Evolutionary conservation across 30 jellyfish, hydroid and myxozoan genomes (phyloP).

Genomic region (Cassiopea andromeda): DNA sequence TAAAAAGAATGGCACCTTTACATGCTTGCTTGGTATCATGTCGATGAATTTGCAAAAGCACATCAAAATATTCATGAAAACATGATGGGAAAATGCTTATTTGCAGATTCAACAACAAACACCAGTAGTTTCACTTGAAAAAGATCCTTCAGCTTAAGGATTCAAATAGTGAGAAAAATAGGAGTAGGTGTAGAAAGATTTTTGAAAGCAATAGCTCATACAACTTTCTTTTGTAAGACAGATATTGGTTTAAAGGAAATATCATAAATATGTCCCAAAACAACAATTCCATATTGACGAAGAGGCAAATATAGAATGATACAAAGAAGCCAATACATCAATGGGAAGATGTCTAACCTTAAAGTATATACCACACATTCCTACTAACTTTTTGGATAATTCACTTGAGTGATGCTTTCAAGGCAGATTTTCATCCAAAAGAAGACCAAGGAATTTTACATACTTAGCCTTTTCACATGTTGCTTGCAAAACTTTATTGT

Average conservation of each 20-base stretch:
- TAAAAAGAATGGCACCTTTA: slow-evolving; percentile 5
- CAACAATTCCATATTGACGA: slow-evolving; percentile 14
- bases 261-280: slow-evolving; percentile 39
- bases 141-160: slow-evolving; percentile 43
- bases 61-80: slow-evolving; percentile 1
- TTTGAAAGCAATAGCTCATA: slow-evolving; percentile 45
- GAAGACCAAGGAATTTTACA: slow-evolving; percentile 64
- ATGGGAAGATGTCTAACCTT: slow-evolving; percentile 48
- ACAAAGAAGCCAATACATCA: slow-evolving; percentile 8
- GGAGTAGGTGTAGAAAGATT: slow-evolving; percentile 30
- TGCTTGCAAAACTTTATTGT: slow-evolving; percentile 42
- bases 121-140: slow-evolving; percentile 40
- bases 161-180: slow-evolving; percentile 15
- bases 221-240: slow-evolving; percentile 47
- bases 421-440: slow-evolving; percentile 44
- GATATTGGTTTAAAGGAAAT: slow-evolving; percentile 21
- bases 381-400: slow-evolving; percentile 41
- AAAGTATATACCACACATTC: slow-evolving; percentile 19
- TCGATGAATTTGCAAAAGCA: slow-evolving; percentile 14
- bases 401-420: slow-evolving; percentile 53
- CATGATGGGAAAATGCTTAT: slow-evolving; percentile 24
- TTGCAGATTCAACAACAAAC: slow-evolving; percentile 34
- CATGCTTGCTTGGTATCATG: slow-evolving; percentile 26
- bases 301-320: slow-evolving; percentile 12
- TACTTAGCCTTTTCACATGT: slow-evolving; percentile 19